Conservation (phyloP, 2,888 invertebrate species). For the Hydraecia micacea region DNA sequence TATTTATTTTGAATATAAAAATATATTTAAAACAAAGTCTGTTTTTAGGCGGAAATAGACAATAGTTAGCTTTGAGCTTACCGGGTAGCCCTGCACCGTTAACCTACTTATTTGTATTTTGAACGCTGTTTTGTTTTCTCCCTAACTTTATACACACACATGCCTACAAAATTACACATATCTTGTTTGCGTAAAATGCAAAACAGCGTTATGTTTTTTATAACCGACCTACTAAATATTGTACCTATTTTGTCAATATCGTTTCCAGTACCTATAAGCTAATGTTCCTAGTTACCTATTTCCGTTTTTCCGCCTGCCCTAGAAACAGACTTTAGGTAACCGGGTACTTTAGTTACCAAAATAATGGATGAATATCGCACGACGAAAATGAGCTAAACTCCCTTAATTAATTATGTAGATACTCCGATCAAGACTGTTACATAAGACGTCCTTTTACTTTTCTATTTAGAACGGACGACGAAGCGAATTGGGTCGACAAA, state of each 20-base stretch:
- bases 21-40: background rate
- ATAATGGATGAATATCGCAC: slow-evolving; percentile 27
- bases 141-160: background rate
- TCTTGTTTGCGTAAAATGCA: background rate
- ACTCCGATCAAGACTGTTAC: slow-evolving; percentile 20
- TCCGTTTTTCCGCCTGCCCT: background rate
- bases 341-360: background rate
- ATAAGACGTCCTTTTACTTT: slow-evolving; percentile 26
- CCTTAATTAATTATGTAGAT: slow-evolving; percentile 39
- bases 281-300: background rate
- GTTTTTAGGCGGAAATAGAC: background rate
- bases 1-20: background rate
- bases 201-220: background rate
- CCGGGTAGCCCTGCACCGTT: too few relatives aligned
- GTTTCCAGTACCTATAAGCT: background rate
- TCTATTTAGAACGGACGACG: slow-evolving; percentile 29
- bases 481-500: slow-evolving; percentile 35
- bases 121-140: background rate
- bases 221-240: background rate
- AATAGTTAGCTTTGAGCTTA: slow-evolving; percentile 1
- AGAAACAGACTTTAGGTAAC: background rate
- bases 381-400: slow-evolving; percentile 5
- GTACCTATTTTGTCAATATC: background rate
- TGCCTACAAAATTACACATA: background rate
- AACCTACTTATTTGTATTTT: too few relatives aligned